Conservation (phyloP, 1,140 invertebrate genomes). For the Micrasema longulum region DNA sequence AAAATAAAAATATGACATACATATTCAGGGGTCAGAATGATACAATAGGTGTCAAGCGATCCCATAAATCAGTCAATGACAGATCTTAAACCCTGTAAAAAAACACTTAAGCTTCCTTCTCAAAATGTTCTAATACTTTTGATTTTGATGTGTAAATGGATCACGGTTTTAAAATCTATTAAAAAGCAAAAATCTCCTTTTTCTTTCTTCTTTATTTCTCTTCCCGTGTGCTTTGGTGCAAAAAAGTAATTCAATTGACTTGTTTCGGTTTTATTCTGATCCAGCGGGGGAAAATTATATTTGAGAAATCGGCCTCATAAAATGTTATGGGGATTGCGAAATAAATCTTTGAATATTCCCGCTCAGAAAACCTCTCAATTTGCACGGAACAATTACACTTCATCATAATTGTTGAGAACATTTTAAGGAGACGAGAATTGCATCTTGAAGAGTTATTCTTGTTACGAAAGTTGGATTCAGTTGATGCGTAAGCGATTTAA, state of each 20-base stretch:
- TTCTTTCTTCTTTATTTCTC: no score
- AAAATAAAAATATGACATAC: no score
- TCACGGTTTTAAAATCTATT: no score
- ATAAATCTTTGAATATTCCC: conserved; percentile 21
- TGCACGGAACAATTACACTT: conserved; percentile 29
- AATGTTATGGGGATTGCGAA: conserved; percentile 10
- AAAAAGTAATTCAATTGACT: background rate
- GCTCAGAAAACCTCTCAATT: conserved; percentile 17
- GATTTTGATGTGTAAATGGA: no score
- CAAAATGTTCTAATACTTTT: no score
- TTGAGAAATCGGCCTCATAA: background rate
- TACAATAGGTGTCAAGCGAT: no score
- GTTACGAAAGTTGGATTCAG: background rate
- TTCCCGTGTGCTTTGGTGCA: no score
- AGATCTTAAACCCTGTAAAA: no score
- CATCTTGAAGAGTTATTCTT: background rate
- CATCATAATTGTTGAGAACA: conserved; percentile 18
- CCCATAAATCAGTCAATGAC: no score
- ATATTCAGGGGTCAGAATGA: no score
- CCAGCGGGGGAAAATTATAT: background rate
- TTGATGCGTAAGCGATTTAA: background rate
- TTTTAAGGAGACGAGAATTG: background rate
- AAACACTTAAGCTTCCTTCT: no score
- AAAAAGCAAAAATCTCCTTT: no score
- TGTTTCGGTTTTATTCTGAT: background rate